Evolutionary conservation across 2,113 vertebrate species (phyloP).

Genomic region (Fregetta grallaria): DNA sequence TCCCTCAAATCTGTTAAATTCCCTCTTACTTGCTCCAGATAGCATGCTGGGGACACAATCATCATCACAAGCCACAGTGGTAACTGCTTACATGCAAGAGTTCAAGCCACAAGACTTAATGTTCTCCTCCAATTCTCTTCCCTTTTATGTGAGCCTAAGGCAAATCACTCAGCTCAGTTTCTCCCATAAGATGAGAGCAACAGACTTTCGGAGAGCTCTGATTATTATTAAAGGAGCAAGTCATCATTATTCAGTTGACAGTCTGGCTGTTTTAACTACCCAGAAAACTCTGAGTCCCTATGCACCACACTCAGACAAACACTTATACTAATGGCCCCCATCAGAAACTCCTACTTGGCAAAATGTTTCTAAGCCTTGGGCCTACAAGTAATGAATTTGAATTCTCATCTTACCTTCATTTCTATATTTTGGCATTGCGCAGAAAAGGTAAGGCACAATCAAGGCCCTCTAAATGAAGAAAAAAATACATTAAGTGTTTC

Average conservation of each 20-base stretch:
- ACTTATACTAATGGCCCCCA: neutral
- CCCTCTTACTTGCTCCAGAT: neutral
- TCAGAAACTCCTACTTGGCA: neutral
- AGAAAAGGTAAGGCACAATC: neutral
- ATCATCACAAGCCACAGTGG: rapidly evolving
- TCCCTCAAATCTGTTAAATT: neutral
- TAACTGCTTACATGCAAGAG: neutral
- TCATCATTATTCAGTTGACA: neutral
- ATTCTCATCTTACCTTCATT: neutral
- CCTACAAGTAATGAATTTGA: neutral
- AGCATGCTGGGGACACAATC: neutral
- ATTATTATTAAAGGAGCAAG: neutral
- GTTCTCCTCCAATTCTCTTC: neutral
- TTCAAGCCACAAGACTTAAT: neutral
- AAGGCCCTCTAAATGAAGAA: neutral
- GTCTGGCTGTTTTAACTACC: neutral
- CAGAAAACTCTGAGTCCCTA: neutral
- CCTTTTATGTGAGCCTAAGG: neutral
- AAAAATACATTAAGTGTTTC: neutral
- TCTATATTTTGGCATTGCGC: neutral
- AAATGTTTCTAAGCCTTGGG: neutral
- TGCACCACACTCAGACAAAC: neutral
- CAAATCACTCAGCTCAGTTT: neutral
- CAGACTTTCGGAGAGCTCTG: neutral
- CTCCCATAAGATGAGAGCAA: neutral